Percentiles rank a stretch among this genome's conserved stretches.
These are phyloP conservation scores for Homalodisca vitripennis DNA, from an alignment of 1,140 invertebrate species.

Conservation along the genomic window DNA sequence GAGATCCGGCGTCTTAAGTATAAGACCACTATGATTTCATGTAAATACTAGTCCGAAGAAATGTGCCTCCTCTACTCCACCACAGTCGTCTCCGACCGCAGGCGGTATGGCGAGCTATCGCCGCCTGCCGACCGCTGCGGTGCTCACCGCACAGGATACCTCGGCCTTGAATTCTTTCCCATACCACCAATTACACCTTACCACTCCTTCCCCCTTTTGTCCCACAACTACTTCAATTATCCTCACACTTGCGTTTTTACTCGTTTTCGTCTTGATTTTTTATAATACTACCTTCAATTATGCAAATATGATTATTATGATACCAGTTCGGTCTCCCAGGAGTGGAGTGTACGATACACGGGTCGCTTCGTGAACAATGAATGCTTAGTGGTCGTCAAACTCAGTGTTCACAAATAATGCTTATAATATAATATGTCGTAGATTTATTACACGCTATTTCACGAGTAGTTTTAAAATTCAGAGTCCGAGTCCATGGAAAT, in stretches of 20 bases:
- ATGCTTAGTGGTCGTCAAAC: too few relatives aligned
- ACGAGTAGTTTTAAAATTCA: too few relatives aligned
- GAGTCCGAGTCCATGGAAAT: too few relatives aligned
- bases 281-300: neutral
- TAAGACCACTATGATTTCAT: too few relatives aligned
- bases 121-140: neutral
- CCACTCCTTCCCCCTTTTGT: neutral
- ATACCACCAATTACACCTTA: neutral
- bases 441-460: too few relatives aligned
- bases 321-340: neutral
- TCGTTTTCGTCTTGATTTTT: neutral
- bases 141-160: neutral
- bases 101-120: neutral
- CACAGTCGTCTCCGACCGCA: too few relatives aligned
- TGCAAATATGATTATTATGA: neutral
- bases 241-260: neutral
- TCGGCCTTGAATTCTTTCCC: neutral
- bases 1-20: neutral
- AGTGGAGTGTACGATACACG: constrained; percentile 27
- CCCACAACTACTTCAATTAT: neutral
- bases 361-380: too few relatives aligned
- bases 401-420: too few relatives aligned
- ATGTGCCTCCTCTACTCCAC: neutral
- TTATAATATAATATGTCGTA: too few relatives aligned
- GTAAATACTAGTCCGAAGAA: too few relatives aligned